phyloP scores from a whole-genome alignment of 53 echinoderm and acorn worm genomes.

The Paracentrotus lividus region DNA sequence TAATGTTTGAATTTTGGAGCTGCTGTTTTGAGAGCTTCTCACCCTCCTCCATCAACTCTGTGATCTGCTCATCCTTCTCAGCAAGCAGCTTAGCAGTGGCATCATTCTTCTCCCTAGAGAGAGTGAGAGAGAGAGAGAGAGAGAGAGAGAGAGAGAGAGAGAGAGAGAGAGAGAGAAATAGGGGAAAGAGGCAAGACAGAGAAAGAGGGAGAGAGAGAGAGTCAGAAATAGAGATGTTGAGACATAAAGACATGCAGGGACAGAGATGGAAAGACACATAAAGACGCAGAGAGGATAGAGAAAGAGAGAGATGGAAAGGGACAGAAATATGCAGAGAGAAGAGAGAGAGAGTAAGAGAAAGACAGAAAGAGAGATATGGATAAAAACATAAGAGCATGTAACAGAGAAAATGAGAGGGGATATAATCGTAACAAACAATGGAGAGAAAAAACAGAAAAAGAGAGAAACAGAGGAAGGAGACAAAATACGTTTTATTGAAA shows the following conservation, averaged over 20 bases:
- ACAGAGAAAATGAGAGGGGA: no score
- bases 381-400: no score
- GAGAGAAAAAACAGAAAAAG: not conserved
- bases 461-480: not conserved
- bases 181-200: not conserved
- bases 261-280: not conserved
- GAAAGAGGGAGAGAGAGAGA: not conserved
- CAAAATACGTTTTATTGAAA: no score
- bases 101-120: slow-evolving; percentile 78
- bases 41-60: slow-evolving; percentile 85
- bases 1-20: slow-evolving; percentile 96
- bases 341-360: not conserved
- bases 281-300: not conserved
- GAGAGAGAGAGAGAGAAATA: not conserved
- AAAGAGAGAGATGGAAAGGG: not conserved
- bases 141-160: not conserved
- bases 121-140: not conserved
- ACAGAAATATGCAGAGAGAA: not conserved
- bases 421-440: no score
- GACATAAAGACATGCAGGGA: not conserved
- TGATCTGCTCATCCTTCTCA: slow-evolving; percentile 90
- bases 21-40: slow-evolving; percentile 96
- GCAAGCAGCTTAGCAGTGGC: slow-evolving; percentile 68
- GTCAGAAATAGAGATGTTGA: no score
- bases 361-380: not conserved